Base-by-base conservation (phyloP, 2,797 vertebrate species). In the Carapus acus region DNA sequence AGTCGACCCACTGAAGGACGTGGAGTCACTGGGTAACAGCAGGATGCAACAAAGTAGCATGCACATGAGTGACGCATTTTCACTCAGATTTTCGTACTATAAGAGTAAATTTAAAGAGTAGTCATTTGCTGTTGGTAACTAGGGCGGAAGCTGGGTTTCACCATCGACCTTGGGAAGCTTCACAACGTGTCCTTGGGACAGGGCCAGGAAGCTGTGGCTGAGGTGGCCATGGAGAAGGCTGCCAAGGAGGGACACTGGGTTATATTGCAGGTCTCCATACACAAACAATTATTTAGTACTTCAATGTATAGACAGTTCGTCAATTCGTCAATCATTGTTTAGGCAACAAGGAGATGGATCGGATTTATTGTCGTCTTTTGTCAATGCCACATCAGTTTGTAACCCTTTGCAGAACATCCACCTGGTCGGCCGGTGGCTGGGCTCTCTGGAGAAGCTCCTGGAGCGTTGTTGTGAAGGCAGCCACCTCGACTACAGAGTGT, bases 241-340 rank as follows among this genome's bases (percentile, higher is more conserved):
- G 91, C 93, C 67, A 90, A 90, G 84, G 90, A 90, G 82, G 93
- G 90, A 58, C 92, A 93, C 75, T 92, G 90, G 90, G 90, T 93
- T 82, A 92, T 89, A 78, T 75, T 94, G 81, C 91, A 93, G 92
- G 89, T 90, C 78, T 49, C 54, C 14, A 15, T 54, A 6, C 7
- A 33, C 22, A 41, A 50, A n/a, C 34, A 11, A 36, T 7, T n/a
- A 36, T 36, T 36, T 36, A 36, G 13, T 36, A 15, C 13, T 3
- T n/a, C 4, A 36, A 33, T 13, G 14, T 33, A 33, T 33, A 33
- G 31, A 33, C 6, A 33, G 8, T 36, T 36, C 12, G n/a, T 36
- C 34, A 36, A 36, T 5, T 4, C 2, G 37, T 38, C n/a, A 17
- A 8, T 38, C 37, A 7, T 17, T 17, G n/a, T 17, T 38, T 38